phyloP scores from a whole-genome alignment of 2,888 invertebrate species.

The Lampropteryx suffumata region DNA sequence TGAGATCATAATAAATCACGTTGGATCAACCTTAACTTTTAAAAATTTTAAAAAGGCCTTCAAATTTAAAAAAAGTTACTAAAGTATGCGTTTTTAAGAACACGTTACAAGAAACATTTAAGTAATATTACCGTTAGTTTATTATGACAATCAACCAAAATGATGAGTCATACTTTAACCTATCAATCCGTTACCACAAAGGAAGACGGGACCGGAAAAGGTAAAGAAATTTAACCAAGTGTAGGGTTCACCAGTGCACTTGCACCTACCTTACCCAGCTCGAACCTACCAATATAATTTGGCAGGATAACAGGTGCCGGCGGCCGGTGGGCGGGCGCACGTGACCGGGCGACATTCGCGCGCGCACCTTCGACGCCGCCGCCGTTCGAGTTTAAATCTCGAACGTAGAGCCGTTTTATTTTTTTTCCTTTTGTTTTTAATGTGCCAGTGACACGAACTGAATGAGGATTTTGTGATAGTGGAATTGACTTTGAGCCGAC shows the following conservation, averaged over 20 bases:
- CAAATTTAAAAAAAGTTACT: too few species aligned
- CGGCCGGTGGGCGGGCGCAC: conserved; percentile 59
- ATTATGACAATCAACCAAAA: neutral
- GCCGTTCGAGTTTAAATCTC: conserved; percentile 65
- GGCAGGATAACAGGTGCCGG: conserved; percentile 62
- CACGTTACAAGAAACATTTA: neutral
- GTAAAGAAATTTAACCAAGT: conserved; percentile 43
- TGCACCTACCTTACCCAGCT: conserved; percentile 11
- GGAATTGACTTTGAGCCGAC: conserved; percentile 47
- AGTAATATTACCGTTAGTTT: too few species aligned
- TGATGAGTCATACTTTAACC: conserved; percentile 23
- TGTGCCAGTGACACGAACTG: conserved; percentile 70
- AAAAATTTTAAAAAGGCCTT: too few species aligned
- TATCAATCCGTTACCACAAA: conserved; percentile 20
- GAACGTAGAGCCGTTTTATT: conserved; percentile 59
- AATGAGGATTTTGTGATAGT: conserved; percentile 75
- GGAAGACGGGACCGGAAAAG: conserved; percentile 50
- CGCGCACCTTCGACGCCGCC: conserved; percentile 72
- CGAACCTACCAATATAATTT: conserved; percentile 44
- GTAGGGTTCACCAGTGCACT: conserved; percentile 33
- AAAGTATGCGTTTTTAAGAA: neutral
- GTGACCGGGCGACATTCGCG: conserved; percentile 76
- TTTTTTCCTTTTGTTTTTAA: conserved; percentile 49
- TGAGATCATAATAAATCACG: too few species aligned
- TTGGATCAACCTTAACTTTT: too few species aligned